Percentiles rank a stretch among this genome's conserved stretches.
Conservation (phyloP, 2,888 invertebrate genomes). For the Cheilosia vulpina region DNA sequence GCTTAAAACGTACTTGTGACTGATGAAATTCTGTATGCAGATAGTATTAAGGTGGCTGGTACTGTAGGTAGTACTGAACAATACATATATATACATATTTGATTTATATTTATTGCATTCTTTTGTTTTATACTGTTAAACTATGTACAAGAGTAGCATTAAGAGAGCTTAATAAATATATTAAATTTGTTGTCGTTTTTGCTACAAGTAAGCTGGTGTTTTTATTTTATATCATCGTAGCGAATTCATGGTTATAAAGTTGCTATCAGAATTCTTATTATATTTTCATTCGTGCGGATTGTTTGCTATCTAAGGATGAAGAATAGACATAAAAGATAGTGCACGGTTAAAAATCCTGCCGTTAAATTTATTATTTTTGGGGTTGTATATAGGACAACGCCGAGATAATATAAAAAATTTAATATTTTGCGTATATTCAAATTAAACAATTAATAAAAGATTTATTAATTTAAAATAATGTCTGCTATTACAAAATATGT, state of each 20-base stretch:
- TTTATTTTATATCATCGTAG: neutral
- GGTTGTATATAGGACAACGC: too few species aligned
- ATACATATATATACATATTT: constrained; percentile 15
- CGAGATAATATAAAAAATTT: too few species aligned
- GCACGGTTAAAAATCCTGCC: too few species aligned
- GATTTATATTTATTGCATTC: constrained; percentile 69
- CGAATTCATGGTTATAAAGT: neutral
- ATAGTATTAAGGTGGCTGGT: constrained; percentile 63
- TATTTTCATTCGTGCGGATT: neutral
- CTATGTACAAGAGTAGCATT: constrained; percentile 39
- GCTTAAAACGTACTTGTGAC: constrained; percentile 57
- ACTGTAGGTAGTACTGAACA: constrained; percentile 20
- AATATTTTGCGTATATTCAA: too few species aligned
- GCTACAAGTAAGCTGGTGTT: constrained; percentile 18
- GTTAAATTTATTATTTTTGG: too few species aligned
- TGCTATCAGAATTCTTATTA: neutral
- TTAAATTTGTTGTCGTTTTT: constrained; percentile 35
- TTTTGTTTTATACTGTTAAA: constrained; percentile 59
- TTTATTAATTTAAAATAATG: too few species aligned
- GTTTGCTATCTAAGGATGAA: too few species aligned
- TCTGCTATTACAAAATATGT: too few species aligned
- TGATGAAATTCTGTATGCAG: constrained; percentile 73
- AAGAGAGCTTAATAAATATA: constrained; percentile 58
- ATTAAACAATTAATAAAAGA: too few species aligned
- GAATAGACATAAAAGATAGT: too few species aligned